A percentile compares a stretch with the other conserved stretches of the same genome.
phyloP scores from a whole-genome alignment of 2,888 invertebrate species.

The Zaprionus bogoriensis region DNA sequence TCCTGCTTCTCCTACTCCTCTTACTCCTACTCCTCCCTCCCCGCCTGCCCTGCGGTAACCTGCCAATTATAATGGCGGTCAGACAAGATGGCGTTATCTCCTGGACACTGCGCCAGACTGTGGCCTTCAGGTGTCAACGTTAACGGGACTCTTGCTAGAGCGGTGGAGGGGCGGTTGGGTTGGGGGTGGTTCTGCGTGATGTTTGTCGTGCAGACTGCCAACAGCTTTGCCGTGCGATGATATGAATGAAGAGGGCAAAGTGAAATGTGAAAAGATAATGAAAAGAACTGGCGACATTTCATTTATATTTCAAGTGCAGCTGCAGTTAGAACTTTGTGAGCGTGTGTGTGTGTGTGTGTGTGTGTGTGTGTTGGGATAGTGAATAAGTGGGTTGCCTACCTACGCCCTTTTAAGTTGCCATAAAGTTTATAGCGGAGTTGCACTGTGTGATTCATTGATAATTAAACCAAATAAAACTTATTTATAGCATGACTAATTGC shows the following conservation, averaged over 20 bases:
- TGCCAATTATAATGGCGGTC: constrained; percentile 22
- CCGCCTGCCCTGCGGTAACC: neutral
- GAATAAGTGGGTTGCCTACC: too few relatives aligned
- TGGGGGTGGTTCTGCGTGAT: too few relatives aligned
- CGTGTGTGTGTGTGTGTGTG: too few relatives aligned
- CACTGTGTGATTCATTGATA: too few relatives aligned
- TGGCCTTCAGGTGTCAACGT: constrained; percentile 24
- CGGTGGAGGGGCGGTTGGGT: too few relatives aligned
- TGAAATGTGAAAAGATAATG: constrained; percentile 11
- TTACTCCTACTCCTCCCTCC: neutral
- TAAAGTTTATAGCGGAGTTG: neutral
- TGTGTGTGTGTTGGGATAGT: too few relatives aligned
- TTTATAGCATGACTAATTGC: too few relatives aligned
- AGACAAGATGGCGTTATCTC: constrained; percentile 20
- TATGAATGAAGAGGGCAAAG: constrained; percentile 1
- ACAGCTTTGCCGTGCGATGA: neutral
- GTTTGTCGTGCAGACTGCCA: neutral
- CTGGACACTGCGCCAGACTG: constrained; percentile 11
- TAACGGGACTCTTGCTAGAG: constrained; percentile 8
- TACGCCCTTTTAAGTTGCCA: neutral
- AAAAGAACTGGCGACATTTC: neutral
- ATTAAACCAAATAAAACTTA: too few relatives aligned
- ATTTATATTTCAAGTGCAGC: neutral
- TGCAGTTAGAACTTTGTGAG: neutral
- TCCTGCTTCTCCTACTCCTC: neutral